Evolutionary conservation across 2,113 vertebrate species (phyloP).

Genomic region (Sebastes schlegelii): DNA sequence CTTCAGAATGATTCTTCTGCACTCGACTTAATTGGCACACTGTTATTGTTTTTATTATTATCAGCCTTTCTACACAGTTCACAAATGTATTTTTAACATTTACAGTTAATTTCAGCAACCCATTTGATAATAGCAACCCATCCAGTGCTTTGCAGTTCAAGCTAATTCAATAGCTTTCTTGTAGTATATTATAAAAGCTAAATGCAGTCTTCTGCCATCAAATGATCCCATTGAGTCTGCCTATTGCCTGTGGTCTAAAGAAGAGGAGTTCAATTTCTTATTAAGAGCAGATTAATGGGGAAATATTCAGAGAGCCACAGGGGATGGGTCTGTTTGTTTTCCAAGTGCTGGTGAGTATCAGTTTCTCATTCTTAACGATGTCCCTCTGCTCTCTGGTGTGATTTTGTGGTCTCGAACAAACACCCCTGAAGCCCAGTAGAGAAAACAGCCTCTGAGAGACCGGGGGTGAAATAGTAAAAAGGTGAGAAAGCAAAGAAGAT

Average conservation of each 20-base stretch:
- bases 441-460: slow-evolving; percentile 5
- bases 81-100: slow-evolving; percentile 45
- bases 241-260: slow-evolving; percentile 25
- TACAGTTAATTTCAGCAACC: slow-evolving; percentile 34
- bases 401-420: slow-evolving; percentile 16
- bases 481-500: background rate
- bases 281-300: slow-evolving; percentile 63
- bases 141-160: slow-evolving; percentile 11
- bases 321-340: slow-evolving; percentile 64
- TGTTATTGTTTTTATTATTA: slow-evolving; percentile 45
- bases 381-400: slow-evolving; percentile 45
- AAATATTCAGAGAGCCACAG: slow-evolving; percentile 44
- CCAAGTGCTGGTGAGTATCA: slow-evolving; percentile 17
- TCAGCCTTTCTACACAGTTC: slow-evolving; percentile 5
- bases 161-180: slow-evolving; percentile 48
- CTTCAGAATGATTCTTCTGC: slow-evolving; percentile 11
- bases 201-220: slow-evolving; percentile 29
- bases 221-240: slow-evolving; percentile 29
- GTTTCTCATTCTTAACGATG: slow-evolving; percentile 49
- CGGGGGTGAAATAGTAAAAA: background rate
- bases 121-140: slow-evolving; percentile 33
- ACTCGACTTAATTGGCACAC: slow-evolving; percentile 27
- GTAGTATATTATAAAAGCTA: slow-evolving; percentile 38
- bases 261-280: slow-evolving; percentile 55
- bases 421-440: background rate